Percentiles rank a stretch among this genome's conserved stretches.
phyloP scores from a whole-genome alignment of 2,888 invertebrate genomes.

The Metacarcinus magister region DNA sequence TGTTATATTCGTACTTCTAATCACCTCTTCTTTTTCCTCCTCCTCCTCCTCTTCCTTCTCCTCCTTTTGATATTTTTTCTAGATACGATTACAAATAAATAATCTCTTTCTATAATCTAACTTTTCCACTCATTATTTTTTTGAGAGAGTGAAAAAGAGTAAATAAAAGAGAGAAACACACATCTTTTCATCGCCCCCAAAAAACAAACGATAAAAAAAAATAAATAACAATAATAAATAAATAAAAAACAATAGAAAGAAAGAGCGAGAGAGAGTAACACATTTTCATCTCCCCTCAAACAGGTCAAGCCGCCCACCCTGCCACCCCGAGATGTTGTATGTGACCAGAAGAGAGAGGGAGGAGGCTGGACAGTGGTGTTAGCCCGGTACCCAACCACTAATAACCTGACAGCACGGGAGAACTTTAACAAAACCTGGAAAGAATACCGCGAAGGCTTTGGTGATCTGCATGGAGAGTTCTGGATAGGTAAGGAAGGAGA shows the following conservation, averaged over 20 bases:
- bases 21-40: not conserved
- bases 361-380: constrained; percentile 42
- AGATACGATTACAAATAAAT: too few relatives aligned
- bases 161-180: too few relatives aligned
- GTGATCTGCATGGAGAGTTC: constrained; percentile 74
- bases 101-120: too few relatives aligned
- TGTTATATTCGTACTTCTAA: not conserved
- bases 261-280: too few relatives aligned
- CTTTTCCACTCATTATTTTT: too few relatives aligned
- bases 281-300: not conserved
- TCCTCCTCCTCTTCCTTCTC: not conserved
- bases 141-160: too few relatives aligned
- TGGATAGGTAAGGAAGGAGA: constrained; percentile 77
- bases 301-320: constrained; percentile 43
- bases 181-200: too few relatives aligned
- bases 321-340: not conserved
- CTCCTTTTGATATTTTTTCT: too few relatives aligned
- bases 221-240: too few relatives aligned
- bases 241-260: too few relatives aligned
- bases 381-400: not conserved
- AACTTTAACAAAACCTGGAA: constrained; percentile 79
- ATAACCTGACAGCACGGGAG: not conserved
- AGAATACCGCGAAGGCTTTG: constrained; percentile 80
- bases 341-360: not conserved
- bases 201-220: too few relatives aligned